Evolutionary conservation across 2,113 vertebrate species (phyloP), one percentile per base, ranked within the genome.

Genomic region (Leptosomus discolor): DNA sequence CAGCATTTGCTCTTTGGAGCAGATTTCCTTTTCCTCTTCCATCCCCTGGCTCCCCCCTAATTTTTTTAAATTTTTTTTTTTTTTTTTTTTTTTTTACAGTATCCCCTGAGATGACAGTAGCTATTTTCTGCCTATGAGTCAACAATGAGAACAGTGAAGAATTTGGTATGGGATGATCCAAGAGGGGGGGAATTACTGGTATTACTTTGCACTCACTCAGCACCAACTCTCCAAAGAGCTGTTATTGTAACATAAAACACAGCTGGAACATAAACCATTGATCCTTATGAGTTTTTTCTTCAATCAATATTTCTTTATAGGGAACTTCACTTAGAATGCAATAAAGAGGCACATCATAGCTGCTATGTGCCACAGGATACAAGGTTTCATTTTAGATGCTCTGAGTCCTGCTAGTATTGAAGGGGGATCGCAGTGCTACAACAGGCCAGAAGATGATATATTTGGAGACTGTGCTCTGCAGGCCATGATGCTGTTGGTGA

Each of bases 281-380:
- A 96, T 94, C 64, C 71, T 96, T 96, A 95, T 77, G 90, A 96
- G 88, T 80, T 95, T 94, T 86, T 92, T 18, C 75, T 88, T 81
- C 85, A 92, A 92, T 97, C 95, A 84, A 92, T 97, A 92, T 88
- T 94, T 94, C 94, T 96, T 96, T 94, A 93, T 86, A 93, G 85
- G 92, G 90, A 93, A 75, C 85, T 95, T 96, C 93, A 88, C 89
- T 94, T 85, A 88, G 67, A 79, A 92, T 92, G 90, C 79, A 96
- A 94, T 95, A 97, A 96, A 97, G 82, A 92, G 85, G 67, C 92
- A 80, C 82, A 92, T 92, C 90, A 83, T 97, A 94, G 91, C 88
- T 67, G 77, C 37, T 46, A 29, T 83, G 50, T 85, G 79, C 71
- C 75, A 93, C 58, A 77, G 92, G 92, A 95, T 65, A 58, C 58